A percentile compares a stretch with the other conserved stretches of the same genome.
Conservation (phyloP, 2,888 invertebrate genomes). For the Pyralis farinalis region DNA sequence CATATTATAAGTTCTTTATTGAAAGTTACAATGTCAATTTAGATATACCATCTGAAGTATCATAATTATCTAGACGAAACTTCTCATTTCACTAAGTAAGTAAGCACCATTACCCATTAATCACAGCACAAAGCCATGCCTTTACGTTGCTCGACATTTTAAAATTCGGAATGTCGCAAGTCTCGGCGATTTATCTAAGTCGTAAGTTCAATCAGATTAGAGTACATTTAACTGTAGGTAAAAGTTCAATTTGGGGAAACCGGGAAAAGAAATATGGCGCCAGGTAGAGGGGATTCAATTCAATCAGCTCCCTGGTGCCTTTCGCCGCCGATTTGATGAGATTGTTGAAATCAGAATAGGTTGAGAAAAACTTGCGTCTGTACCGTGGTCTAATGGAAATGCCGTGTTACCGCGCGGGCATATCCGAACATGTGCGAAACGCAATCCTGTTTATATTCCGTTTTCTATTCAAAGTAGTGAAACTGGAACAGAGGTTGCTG, state of each 20-base stretch:
- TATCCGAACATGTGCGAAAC: conserved; percentile 10
- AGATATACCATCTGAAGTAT: no score
- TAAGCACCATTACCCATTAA: conserved; percentile 22
- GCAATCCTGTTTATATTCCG: conserved; percentile 13
- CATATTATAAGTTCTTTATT: no score
- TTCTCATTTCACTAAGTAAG: conserved; percentile 9
- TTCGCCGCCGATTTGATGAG: conserved; percentile 71
- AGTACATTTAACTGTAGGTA: conserved; percentile 75
- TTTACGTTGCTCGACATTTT: conserved; percentile 18
- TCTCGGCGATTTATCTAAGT: conserved; percentile 61
- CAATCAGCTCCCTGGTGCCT: conserved; percentile 74
- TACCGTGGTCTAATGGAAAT: conserved; percentile 55
- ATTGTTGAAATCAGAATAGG: conserved; percentile 75
- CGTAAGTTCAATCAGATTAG: conserved; percentile 76
- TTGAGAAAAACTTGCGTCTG: conserved; percentile 50
- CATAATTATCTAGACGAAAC: no score
- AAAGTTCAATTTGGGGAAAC: conserved; percentile 73
- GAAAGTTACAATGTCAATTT: no score
- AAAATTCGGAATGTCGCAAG: conserved; percentile 30
- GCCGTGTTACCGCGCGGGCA: conserved; percentile 34
- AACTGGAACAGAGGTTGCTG: conserved; percentile 5
- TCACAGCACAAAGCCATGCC: conserved; percentile 23
- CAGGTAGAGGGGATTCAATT: conserved; percentile 71
- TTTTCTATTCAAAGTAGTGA: conserved; percentile 11
- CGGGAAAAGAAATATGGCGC: conserved; percentile 70